These are phyloP conservation scores for Aphelenchoides besseyi DNA, from an alignment of 1,140 invertebrate genomes.

Conservation along the genomic window DNA sequence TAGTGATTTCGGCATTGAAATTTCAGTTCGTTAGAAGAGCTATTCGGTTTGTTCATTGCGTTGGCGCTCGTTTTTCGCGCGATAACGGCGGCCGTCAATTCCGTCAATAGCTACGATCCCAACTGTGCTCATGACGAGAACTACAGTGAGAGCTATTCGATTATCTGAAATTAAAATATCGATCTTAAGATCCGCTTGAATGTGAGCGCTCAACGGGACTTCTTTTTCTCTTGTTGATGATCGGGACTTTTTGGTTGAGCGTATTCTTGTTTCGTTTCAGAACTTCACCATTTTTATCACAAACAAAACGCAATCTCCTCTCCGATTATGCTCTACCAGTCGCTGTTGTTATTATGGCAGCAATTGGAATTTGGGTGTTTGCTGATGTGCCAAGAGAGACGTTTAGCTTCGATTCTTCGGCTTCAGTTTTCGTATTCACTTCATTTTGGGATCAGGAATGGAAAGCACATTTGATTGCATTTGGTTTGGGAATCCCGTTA, in stretches of 20 bases:
- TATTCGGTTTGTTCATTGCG: slow-evolving; percentile 65
- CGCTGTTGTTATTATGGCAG: slow-evolving; percentile 64
- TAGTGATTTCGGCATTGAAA: neutral
- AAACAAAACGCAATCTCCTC: slow-evolving; percentile 64
- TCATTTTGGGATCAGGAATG: slow-evolving; percentile 50
- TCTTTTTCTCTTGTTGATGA: slow-evolving; percentile 64
- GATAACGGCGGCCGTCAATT: slow-evolving; percentile 49
- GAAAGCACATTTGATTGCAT: slow-evolving; percentile 51
- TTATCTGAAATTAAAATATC: slow-evolving; percentile 11
- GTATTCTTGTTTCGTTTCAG: slow-evolving; percentile 64
- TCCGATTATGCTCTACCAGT: slow-evolving; percentile 65
- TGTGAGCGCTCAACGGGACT: slow-evolving; percentile 62
- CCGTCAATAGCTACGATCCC: slow-evolving; percentile 2
- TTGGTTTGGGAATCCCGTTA: slow-evolving; percentile 64
- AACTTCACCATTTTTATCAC: slow-evolving; percentile 65
- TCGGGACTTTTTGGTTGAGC: slow-evolving; percentile 64
- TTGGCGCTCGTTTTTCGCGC: slow-evolving; percentile 64
- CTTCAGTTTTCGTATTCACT: slow-evolving; percentile 3
- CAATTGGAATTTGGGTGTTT: slow-evolving; percentile 64
- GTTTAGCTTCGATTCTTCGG: slow-evolving; percentile 25
- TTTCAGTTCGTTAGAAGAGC: slow-evolving; percentile 65
- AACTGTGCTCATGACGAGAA: neutral
- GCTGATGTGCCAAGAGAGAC: slow-evolving; percentile 56
- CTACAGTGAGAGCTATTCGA: slow-evolving; percentile 4
- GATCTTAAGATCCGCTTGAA: slow-evolving; percentile 31